phyloP scores from a whole-genome alignment of 2,888 invertebrate species.

The Sinodicranocentrus sp. region DNA sequence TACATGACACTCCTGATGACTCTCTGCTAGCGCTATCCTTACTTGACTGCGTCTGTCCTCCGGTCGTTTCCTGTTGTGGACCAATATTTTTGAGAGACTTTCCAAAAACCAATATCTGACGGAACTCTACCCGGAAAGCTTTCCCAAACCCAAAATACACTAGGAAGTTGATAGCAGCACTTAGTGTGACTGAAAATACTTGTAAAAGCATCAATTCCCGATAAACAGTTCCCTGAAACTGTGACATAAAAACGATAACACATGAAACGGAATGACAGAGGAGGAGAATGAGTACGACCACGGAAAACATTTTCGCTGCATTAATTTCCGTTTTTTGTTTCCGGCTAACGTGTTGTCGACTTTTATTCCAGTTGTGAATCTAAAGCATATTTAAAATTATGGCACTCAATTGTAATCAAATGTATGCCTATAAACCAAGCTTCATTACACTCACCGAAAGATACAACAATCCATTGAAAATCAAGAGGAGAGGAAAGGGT shows the following conservation, averaged over 20 bases:
- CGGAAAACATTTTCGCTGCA: conserved; percentile 45
- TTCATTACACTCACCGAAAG: not conserved
- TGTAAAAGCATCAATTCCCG: conserved; percentile 34
- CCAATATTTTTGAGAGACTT: too few species aligned
- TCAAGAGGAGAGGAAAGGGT: not conserved
- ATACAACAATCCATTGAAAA: conserved; percentile 14
- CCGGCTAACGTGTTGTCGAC: not conserved
- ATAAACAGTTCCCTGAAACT: conserved; percentile 5
- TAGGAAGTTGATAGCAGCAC: conserved; percentile 45
- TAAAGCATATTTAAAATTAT: not conserved
- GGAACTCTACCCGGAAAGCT: conserved; percentile 28
- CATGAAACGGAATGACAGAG: conserved; percentile 37
- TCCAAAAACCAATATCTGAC: not conserved
- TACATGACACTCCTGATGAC: too few species aligned
- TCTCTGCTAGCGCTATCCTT: too few species aligned
- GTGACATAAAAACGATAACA: conserved; percentile 16
- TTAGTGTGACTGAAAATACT: conserved; percentile 23
- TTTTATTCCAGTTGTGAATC: conserved; percentile 47
- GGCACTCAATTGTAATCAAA: not conserved
- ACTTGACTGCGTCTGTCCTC: too few species aligned
- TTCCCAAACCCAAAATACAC: conserved; percentile 33
- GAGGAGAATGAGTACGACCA: conserved; percentile 38
- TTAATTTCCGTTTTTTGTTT: conserved; percentile 35
- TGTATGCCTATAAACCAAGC: not conserved
- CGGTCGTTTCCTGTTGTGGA: too few species aligned